Conservation (phyloP, 1,140 invertebrate genomes). For the Eriocheir sinensis region DNA sequence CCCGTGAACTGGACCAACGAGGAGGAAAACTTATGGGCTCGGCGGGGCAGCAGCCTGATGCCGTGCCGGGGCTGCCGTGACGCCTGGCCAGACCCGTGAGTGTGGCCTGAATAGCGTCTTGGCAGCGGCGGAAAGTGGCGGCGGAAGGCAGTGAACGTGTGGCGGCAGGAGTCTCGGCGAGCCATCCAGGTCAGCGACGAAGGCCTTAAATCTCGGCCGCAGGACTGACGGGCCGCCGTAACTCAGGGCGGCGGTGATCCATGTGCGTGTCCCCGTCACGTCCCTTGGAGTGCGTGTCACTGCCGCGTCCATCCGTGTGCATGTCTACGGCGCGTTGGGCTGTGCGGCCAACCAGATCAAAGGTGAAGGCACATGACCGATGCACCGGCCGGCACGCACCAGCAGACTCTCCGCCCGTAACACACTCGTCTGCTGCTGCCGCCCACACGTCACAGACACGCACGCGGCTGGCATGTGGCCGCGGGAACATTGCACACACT, state of each 20-base stretch:
- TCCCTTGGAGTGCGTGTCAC: constrained; percentile 41
- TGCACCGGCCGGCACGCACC: constrained; percentile 43
- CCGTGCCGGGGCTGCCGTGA: background rate
- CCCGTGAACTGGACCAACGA: background rate
- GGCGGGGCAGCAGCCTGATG: background rate
- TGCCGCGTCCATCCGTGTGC: constrained; percentile 43
- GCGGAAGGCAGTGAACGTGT: background rate
- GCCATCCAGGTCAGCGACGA: constrained; percentile 9
- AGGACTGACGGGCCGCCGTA: constrained; percentile 40
- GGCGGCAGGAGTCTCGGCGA: constrained; percentile 17
- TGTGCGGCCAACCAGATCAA: constrained; percentile 57
- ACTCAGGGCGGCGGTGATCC: constrained; percentile 37
- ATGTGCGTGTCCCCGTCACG: constrained; percentile 52
- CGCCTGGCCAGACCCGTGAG: background rate
- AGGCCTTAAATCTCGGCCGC: constrained; percentile 37
- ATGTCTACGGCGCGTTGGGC: constrained; percentile 36
- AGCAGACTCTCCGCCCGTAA: background rate
- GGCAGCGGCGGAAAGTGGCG: background rate
- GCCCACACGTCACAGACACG: constrained; percentile 27
- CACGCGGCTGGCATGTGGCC: background rate
- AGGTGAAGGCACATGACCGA: constrained; percentile 47
- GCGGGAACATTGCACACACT: background rate
- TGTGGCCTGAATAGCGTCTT: background rate
- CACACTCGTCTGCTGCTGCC: background rate
- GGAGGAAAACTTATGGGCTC: background rate